Percentiles rank a stretch among this genome's conserved stretches.
These are phyloP conservation scores for Takifugu bimaculatus DNA, from an alignment of 2,113 vertebrate species.

Conservation along the genomic window DNA sequence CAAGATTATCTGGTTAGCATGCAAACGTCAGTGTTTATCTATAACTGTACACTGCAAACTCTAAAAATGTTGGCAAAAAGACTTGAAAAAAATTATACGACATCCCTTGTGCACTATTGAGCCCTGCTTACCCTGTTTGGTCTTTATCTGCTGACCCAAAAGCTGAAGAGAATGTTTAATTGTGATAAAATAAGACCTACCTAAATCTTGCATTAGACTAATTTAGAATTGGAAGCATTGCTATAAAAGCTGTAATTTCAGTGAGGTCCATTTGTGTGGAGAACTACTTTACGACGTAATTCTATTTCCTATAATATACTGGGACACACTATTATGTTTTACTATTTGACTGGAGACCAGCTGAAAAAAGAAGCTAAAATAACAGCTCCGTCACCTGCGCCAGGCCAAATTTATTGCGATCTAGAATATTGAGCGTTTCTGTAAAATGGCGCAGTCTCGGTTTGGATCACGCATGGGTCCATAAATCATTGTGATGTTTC, in stretches of 20 bases:
- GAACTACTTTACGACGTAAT: conserved; percentile 54
- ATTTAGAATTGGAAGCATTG: conserved; percentile 10
- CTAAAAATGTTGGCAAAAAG: too few species aligned
- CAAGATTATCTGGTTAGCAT: too few species aligned
- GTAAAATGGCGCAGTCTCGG: conserved; percentile 31
- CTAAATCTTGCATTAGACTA: too few species aligned
- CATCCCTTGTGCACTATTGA: too few species aligned
- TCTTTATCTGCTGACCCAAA: too few species aligned
- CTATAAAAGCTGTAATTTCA: conserved; percentile 37
- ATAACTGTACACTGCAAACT: too few species aligned
- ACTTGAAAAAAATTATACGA: too few species aligned
- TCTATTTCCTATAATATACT: conserved; percentile 64
- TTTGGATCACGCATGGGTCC: conserved; percentile 55
- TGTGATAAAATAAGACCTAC: too few species aligned
- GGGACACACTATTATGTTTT: conserved; percentile 63
- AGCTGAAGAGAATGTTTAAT: too few species aligned
- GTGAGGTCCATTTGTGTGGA: conserved; percentile 39
- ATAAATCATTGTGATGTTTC: conserved; percentile 68
- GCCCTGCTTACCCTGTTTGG: too few species aligned
- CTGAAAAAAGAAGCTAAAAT: conserved; percentile 66
- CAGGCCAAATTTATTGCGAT: conserved; percentile 59
- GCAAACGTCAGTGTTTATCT: too few species aligned
- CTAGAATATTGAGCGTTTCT: conserved; percentile 54
- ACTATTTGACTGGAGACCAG: conserved; percentile 56
- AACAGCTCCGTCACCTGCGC: conserved; percentile 59